Evolutionary conservation across 2,113 vertebrate species (phyloP).

Genomic region (human (Homo sapiens)): DNA sequence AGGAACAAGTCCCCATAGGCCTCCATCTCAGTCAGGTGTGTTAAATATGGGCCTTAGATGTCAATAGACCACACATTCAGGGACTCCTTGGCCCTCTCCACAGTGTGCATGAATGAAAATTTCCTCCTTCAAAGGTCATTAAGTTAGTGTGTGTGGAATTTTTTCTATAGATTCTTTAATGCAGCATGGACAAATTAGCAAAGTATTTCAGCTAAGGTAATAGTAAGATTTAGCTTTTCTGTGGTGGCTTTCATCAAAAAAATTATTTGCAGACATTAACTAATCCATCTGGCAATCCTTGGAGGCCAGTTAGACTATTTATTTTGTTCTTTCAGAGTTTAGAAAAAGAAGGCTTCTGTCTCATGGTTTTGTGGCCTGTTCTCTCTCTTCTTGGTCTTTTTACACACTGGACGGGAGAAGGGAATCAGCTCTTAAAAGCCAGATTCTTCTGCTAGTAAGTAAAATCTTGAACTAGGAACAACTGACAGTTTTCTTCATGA

Average conservation of each 20-base stretch:
- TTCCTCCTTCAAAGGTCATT: background rate
- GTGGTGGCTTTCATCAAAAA: background rate
- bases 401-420: background rate
- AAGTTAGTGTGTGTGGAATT: background rate
- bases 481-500: background rate
- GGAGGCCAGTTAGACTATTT: background rate
- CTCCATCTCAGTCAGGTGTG: background rate
- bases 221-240: background rate
- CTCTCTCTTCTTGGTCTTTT: background rate
- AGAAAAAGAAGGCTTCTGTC: background rate
- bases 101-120: background rate
- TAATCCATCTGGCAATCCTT: background rate
- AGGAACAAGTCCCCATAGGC: background rate
- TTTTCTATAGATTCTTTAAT: background rate
- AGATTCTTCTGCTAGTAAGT: background rate
- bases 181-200: background rate
- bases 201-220: background rate
- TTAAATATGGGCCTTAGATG: background rate
- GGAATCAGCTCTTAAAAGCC: background rate
- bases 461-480: background rate
- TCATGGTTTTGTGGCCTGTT: background rate
- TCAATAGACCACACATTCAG: background rate
- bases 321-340: conserved; percentile 7
- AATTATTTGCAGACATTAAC: background rate
- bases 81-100: background rate